Base-by-base conservation (phyloP, 2,113 vertebrate species). In the Hymenochirus boettgeri region DNA sequence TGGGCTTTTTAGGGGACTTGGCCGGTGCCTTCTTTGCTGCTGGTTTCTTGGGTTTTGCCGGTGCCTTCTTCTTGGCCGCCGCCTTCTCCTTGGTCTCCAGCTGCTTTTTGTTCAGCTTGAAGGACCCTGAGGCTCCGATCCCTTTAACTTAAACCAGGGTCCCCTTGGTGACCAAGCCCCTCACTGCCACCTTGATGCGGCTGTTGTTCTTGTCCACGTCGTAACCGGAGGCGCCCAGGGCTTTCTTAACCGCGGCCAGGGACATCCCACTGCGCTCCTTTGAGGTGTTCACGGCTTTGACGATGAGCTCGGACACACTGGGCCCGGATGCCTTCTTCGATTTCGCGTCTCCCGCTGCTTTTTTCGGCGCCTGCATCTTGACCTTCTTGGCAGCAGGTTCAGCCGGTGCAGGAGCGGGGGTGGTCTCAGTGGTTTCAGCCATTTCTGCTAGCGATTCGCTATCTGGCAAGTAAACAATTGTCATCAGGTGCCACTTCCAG, bases 231-330 rank as follows among this genome's bases (percentile, higher is more conserved):
- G n/a, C n/a, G n/a, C n/a, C n/a, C n/a, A 11, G 0, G 67, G 83
- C 3, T 82, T 84, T 3, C 85, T 93, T 93, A 6, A 94, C 70
- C 0, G 81, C 85, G 0, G 80, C 83, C 37, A 88, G 61, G 0
- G 87, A 88, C 1, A 89, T 77, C 3, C 87, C 87, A 17, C 76
- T 86, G 69, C 88, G 87, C n/a, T 85, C 82, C 13, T 85, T 82
- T 37, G 88, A 90, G 0, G 82, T 83, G 0, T 87, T 71, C 26
- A 88, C 80, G 0, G 83, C 84, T 62, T 87, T 86, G 12, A 91
- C 76, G 23, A 95, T 89, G 51, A 84, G 81, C 71, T 83, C 84
- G 3, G 89, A 88, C 39, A 92, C 77, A 1, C 83, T 79, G 5
- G 86, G 84, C 0, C 86, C 85, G 0, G 83, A 69, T 0, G 81